These are phyloP conservation scores for Gasterosteus nipponicus DNA, from an alignment of 2,113 vertebrate genomes.

Conservation along the genomic window DNA sequence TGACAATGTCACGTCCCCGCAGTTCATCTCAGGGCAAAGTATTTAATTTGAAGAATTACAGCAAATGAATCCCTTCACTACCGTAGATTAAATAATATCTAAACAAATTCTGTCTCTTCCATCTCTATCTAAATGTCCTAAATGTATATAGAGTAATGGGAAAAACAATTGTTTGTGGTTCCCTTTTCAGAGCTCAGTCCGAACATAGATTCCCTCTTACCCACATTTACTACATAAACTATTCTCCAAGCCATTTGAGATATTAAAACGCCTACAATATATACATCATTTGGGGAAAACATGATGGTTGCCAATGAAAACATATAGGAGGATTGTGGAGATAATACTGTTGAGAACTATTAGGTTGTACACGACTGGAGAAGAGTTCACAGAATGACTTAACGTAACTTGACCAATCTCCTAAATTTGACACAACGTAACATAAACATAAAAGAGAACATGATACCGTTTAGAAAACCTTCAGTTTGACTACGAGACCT, in stretches of 20 bases:
- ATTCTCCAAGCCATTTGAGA: no score
- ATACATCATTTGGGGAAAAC: no score
- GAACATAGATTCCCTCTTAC: no score
- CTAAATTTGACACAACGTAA: background rate
- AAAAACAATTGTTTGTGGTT: background rate
- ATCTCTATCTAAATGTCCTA: conserved; percentile 32
- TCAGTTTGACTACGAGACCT: background rate
- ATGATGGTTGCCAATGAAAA: no score
- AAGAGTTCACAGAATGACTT: no score
- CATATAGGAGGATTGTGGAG: no score
- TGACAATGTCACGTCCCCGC: background rate
- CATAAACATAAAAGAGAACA: background rate
- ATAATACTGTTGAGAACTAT: no score
- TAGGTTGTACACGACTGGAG: no score
- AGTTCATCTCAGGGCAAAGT: background rate
- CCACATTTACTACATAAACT: no score
- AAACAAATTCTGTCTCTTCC: conserved; percentile 37
- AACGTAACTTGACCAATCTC: no score
- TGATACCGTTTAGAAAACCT: background rate
- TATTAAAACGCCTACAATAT: no score
- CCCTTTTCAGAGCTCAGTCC: background rate
- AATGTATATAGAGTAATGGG: no score
- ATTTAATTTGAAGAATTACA: background rate
- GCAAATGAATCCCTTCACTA: background rate
- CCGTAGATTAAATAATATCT: background rate